phyloP scores from a whole-genome alignment of 1,140 invertebrate genomes.

The Chironomus tepperi region DNA sequence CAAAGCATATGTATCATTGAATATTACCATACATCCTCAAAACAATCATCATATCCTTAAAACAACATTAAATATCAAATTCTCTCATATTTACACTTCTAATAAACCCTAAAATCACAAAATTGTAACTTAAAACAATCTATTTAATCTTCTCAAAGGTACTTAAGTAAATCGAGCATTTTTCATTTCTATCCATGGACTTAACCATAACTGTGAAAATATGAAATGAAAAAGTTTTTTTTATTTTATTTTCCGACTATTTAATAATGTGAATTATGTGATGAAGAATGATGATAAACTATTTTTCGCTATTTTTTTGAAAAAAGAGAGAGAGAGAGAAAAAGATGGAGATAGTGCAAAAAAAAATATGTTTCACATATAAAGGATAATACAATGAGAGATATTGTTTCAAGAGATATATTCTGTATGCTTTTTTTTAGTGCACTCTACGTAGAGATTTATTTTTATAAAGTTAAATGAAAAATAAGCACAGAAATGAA shows the following conservation, averaged over 20 bases:
- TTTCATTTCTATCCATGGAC: neutral
- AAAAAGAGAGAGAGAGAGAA: neutral
- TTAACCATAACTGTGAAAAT: neutral
- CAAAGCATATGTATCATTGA: no score
- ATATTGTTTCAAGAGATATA: neutral
- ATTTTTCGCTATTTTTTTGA: neutral
- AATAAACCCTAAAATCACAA: no score
- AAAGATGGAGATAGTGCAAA: neutral
- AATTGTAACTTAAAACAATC: no score
- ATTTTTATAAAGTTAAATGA: constrained; percentile 21
- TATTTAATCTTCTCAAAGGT: no score
- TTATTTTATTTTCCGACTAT: neutral
- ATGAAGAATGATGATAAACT: neutral
- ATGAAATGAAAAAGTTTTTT: neutral
- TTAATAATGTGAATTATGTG: neutral
- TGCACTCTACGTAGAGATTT: constrained; percentile 13
- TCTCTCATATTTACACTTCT: no score
- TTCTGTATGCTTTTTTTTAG: neutral
- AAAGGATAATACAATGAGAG: neutral
- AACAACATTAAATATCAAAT: no score
- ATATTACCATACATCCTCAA: no score
- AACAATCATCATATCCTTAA: no score
- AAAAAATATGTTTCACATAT: neutral
- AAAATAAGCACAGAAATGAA: constrained; percentile 21
- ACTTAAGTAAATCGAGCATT: neutral